phyloP scores from a whole-genome alignment of 2,113 vertebrate genomes.

The Chloroceryle aenea region DNA sequence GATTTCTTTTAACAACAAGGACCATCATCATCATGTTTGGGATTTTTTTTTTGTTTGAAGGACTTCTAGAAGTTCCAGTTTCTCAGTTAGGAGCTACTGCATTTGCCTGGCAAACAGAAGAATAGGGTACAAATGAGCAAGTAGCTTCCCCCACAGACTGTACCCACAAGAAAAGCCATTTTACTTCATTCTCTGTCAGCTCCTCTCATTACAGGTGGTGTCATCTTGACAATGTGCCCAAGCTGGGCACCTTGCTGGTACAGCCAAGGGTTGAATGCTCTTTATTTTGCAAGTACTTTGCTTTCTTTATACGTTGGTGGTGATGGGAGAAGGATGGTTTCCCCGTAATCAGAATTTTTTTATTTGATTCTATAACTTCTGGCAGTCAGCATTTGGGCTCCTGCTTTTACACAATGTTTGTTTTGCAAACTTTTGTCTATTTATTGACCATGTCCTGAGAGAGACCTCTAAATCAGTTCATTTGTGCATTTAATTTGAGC shows the following conservation, averaged over 20 bases:
- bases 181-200: neutral
- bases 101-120: neutral
- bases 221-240: neutral
- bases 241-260: neutral
- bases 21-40: too few relatives aligned
- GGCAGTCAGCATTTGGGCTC: neutral
- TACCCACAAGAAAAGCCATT: neutral
- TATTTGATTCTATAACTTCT: neutral
- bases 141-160: neutral
- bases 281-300: neutral
- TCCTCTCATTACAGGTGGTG: neutral
- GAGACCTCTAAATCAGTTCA: neutral
- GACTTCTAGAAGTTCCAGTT: neutral
- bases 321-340: neutral
- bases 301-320: neutral
- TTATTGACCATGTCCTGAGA: neutral
- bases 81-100: neutral
- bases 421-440: neutral
- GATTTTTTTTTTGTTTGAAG: neutral
- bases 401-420: neutral
- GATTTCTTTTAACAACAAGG: neutral
- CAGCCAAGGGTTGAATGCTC: neutral
- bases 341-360: neutral
- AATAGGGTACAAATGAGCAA: neutral
- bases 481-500: neutral